A percentile compares a stretch with the other conserved stretches of the same genome.
These are phyloP conservation scores for Styela plicata DNA, from an alignment of 23 tunicate genomes.

Conservation along the genomic window DNA sequence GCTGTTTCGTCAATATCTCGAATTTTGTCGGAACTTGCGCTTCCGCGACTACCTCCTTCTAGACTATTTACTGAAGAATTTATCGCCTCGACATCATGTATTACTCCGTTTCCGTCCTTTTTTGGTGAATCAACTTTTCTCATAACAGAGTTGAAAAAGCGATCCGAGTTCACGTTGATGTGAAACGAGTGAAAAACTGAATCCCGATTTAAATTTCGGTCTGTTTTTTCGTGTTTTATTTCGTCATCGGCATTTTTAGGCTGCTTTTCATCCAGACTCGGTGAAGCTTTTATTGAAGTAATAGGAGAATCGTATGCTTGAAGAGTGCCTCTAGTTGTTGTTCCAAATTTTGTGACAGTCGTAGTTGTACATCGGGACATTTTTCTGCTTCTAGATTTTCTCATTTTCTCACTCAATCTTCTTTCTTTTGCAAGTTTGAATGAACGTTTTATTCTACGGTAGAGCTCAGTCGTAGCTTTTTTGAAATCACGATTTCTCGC, in stretches of 20 bases:
- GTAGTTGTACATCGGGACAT: neutral
- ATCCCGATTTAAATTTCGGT: neutral
- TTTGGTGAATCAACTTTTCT: neutral
- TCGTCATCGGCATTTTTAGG: neutral
- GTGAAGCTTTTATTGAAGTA: neutral
- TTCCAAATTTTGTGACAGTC: neutral
- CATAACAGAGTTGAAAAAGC: neutral
- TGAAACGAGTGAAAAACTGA: neutral
- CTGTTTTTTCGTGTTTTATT: neutral
- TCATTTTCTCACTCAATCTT: neutral
- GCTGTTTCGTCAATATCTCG: neutral
- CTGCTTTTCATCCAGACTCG: neutral
- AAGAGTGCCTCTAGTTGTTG: neutral
- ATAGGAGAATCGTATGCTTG: neutral
- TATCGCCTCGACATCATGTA: neutral
- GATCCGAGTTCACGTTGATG: constrained; percentile 5
- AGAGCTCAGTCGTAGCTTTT: constrained; percentile 5
- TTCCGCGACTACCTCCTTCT: neutral
- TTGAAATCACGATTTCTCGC: constrained; percentile 41
- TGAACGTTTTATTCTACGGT: constrained; percentile 5
- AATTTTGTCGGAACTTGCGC: neutral
- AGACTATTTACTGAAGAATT: neutral
- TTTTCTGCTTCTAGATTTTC: neutral
- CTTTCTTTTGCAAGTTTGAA: neutral
- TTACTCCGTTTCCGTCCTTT: neutral